Evolutionary conservation across 2,797 vertebrate species (phyloP).

Genomic region (Pteropus rufus): DNA sequence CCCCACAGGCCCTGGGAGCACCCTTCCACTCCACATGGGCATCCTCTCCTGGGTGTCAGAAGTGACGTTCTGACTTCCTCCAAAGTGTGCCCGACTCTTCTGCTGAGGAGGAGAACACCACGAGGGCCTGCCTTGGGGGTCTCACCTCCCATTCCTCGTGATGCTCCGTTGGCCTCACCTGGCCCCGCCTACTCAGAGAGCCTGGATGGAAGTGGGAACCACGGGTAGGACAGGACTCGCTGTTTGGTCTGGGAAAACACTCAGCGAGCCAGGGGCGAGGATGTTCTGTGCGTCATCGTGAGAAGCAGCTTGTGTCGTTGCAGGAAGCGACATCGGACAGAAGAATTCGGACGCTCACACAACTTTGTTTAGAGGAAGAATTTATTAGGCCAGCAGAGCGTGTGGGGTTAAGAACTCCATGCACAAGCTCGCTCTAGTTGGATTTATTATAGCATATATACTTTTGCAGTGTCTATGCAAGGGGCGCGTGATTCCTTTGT

Average conservation of each 20-base stretch:
- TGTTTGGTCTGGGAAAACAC: background rate
- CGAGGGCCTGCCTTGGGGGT: background rate
- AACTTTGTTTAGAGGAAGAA: no score
- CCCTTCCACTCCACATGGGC: fast-evolving
- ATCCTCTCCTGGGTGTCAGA: fast-evolving
- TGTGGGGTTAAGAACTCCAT: no score
- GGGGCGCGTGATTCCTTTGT: no score
- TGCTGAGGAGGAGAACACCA: fast-evolving
- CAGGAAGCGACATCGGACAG: no score
- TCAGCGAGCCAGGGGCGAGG: background rate
- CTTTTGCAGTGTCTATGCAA: no score
- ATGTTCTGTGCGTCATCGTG: background rate
- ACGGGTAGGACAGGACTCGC: fast-evolving
- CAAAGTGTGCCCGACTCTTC: fast-evolving
- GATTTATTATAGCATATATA: no score
- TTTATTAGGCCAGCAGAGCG: no score
- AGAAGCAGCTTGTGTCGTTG: no score
- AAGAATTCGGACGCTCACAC: no score
- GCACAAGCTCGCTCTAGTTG: no score
- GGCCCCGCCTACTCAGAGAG: background rate
- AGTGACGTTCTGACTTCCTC: background rate
- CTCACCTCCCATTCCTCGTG: fast-evolving
- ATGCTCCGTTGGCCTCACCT: fast-evolving
- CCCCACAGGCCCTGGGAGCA: fast-evolving
- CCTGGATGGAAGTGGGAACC: background rate